Base-by-base conservation (phyloP, 2,113 vertebrate species). In the Cyphomyrus plagiostoma region DNA sequence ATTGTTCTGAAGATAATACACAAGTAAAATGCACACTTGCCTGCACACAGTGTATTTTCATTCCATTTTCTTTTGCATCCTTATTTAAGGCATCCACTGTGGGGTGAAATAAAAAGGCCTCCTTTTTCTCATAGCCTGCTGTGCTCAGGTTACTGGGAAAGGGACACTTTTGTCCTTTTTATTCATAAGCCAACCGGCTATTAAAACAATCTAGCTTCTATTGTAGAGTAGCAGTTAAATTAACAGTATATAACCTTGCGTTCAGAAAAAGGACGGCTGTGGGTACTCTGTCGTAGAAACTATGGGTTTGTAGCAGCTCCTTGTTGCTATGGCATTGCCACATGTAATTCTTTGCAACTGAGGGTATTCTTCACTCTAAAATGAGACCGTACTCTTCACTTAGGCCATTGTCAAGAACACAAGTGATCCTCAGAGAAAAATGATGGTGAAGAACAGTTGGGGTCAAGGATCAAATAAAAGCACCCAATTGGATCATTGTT, bases 291-390 rank as follows among this genome's bases (percentile, higher is more conserved):
- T 10, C 90, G 19, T 90, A 66, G 88, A 93, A 92, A 82, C 89
- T 39, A 88, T 90, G 45, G 74, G 30, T 80, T 83, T 48, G 85
- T 82, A 87, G 45, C 90, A 90, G 89, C 91, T 93, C 92, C 88
- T 89, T 4, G 96, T 97, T 97, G 93, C 97, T 96, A 97, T 97
- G 95, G 97, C 92, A 94, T 94, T 95, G 88, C 89, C 70, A 92
- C 94, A 94, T 90, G 94, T 92, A 93, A 91, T 92, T 93, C 90
- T 45, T 86, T 90, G 92, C 84, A 85, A 80, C 91, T 93, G 92
- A 95, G 94, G 93, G 94, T 93, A 95, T 96, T 93, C 52, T 88
- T 91, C 8, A 50, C 8, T 89, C 93, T 88, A 91, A 94, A 94
- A 94, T 91, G 93, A 50, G 84, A 82, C 45, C 87, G 94, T 94